Conservation (phyloP, 92 coral and sea anemone genomes). For the Diadumene lineata region DNA sequence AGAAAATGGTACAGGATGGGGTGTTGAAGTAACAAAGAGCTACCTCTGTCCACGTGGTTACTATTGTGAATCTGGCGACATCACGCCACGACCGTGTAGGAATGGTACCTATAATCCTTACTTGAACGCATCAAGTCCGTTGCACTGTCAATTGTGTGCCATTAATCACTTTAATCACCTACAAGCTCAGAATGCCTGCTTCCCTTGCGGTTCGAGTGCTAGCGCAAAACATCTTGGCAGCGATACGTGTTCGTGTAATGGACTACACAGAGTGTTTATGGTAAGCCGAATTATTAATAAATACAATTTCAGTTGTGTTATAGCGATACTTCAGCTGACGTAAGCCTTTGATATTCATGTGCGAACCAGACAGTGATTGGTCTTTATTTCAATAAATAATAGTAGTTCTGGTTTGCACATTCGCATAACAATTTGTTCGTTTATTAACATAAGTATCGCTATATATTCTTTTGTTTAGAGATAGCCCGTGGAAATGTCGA, state of each 20-base stretch:
- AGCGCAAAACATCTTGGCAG: conserved; percentile 56
- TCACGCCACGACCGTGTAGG: conserved; percentile 62
- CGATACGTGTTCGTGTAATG: conserved; percentile 79
- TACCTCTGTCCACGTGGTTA: conserved; percentile 87
- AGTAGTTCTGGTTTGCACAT: no score
- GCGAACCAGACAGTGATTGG: no score
- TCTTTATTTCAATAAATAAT: no score
- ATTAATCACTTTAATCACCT: conserved; percentile 68
- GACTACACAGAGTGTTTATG: conserved; percentile 81
- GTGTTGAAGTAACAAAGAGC: conserved; percentile 70
- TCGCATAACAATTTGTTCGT: no score
- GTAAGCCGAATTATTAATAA: conserved; percentile 32
- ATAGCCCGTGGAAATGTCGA: no score
- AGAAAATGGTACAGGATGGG: conserved; percentile 60
- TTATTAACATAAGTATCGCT: no score
- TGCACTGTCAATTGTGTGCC: conserved; percentile 72
- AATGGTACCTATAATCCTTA: conserved; percentile 82
- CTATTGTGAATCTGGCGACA: conserved; percentile 83
- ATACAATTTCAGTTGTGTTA: no score
- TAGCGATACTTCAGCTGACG: no score
- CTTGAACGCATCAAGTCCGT: conserved; percentile 60
- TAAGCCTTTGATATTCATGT: no score
- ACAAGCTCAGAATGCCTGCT: conserved; percentile 77
- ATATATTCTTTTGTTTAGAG: no score
- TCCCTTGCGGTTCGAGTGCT: conserved; percentile 77